Evolutionary conservation across 1,140 invertebrate species (phyloP).

Genomic region (Brachionus paranguensis): DNA sequence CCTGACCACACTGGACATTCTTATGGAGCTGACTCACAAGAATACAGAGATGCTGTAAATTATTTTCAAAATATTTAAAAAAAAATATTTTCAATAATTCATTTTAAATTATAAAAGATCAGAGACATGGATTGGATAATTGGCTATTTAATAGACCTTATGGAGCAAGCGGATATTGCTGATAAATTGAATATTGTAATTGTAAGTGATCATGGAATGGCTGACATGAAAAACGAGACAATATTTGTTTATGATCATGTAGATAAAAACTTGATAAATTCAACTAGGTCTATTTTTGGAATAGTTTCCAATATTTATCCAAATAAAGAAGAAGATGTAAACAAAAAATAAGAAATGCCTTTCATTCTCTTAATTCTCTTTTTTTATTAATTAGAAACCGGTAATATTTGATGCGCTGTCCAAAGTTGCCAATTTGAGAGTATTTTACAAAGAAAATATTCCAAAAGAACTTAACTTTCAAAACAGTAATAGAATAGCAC

Average conservation of each 20-base stretch:
- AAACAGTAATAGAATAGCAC: constrained; percentile 28
- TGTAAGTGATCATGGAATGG: constrained; percentile 38
- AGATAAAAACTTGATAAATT: neutral
- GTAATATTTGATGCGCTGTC: constrained; percentile 58
- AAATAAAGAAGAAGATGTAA: neutral
- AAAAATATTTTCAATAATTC: too few relatives aligned
- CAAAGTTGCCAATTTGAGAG: constrained; percentile 57
- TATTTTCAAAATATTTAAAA: neutral
- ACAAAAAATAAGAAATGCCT: neutral
- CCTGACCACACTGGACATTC: constrained; percentile 18
- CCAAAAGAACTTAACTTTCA: constrained; percentile 59
- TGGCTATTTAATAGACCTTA: neutral
- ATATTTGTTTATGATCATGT: constrained; percentile 19
- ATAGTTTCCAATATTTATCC: constrained; percentile 34
- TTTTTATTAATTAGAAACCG: constrained; percentile 50
- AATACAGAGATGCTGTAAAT: constrained; percentile 19
- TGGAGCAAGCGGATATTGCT: neutral
- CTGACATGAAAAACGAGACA: constrained; percentile 23
- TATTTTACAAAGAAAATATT: constrained; percentile 61
- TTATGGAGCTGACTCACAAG: neutral
- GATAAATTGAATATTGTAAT: constrained; percentile 24
- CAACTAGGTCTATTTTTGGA: neutral
- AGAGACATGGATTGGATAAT: neutral
- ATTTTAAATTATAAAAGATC: neutral
- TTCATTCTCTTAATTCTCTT: neutral